A percentile compares a stretch with the other conserved stretches of the same genome.
Conservation (phyloP, 2,888 invertebrate genomes). For the Papilio protenor region DNA sequence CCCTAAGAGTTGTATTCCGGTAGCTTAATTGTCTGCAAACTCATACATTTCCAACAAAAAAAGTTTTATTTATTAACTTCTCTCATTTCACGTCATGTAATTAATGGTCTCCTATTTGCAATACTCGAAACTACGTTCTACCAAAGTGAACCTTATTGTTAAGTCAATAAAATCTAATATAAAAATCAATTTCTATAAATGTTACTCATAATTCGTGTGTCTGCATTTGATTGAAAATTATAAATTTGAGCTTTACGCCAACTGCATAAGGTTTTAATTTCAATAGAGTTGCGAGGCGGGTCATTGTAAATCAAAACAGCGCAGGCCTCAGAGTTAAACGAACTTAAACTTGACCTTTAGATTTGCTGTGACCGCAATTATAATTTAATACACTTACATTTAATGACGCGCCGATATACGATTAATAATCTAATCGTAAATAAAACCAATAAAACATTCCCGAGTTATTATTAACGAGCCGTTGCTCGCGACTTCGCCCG, state of each 20-base stretch:
- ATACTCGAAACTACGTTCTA: neutral
- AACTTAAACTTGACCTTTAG: conserved; percentile 45
- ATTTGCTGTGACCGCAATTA: conserved; percentile 42
- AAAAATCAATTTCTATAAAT: neutral
- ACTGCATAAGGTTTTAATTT: conserved; percentile 4
- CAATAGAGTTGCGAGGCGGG: neutral
- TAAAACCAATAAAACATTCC: neutral
- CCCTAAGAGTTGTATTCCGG: conserved; percentile 37
- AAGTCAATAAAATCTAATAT: neutral
- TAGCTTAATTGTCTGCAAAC: conserved; percentile 43
- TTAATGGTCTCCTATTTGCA: conserved; percentile 35
- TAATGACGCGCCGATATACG: conserved; percentile 27
- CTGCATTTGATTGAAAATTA: conserved; percentile 15
- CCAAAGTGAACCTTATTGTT: neutral
- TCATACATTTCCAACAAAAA: conserved; percentile 30
- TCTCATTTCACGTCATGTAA: conserved; percentile 42
- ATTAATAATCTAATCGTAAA: conserved; percentile 9
- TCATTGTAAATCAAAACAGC: conserved; percentile 32
- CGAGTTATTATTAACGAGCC: neutral
- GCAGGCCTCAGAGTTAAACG: conserved; percentile 42
- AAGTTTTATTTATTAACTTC: conserved; percentile 38
- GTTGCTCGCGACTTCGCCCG: too few relatives aligned
- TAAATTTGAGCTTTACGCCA: neutral
- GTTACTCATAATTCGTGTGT: conserved; percentile 3
- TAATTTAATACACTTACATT: conserved; percentile 38